These are phyloP conservation scores for Anseranas semipalmata DNA, from an alignment of 2,113 vertebrate species.

Conservation along the genomic window DNA sequence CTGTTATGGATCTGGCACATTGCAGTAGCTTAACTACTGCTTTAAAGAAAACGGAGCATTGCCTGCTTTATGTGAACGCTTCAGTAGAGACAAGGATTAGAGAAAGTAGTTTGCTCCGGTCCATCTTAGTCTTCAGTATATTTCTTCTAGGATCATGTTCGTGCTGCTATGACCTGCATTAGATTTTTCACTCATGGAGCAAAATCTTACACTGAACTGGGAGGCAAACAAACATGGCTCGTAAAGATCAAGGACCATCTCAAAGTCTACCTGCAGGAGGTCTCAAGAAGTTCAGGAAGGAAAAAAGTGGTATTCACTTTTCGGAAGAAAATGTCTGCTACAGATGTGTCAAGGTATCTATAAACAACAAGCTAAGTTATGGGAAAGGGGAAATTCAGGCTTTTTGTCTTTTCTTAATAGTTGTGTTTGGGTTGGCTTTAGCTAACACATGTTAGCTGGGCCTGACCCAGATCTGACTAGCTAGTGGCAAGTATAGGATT, in stretches of 20 bases:
- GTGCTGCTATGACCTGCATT: slow-evolving; percentile 97
- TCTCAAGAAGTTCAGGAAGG: slow-evolving; percentile 81
- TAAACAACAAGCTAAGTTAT: not conserved
- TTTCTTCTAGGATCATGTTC: slow-evolving; percentile 89
- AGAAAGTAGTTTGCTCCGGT: not conserved
- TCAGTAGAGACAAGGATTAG: not conserved
- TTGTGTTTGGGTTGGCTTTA: not conserved
- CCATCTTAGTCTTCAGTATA: not conserved
- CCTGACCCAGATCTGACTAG: not conserved
- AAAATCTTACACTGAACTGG: slow-evolving; percentile 89
- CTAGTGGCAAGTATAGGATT: not conserved
- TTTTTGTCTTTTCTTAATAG: not conserved
- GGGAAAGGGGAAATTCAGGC: not conserved
- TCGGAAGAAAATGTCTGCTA: slow-evolving; percentile 92
- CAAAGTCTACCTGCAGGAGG: slow-evolving; percentile 93
- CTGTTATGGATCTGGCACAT: not conserved
- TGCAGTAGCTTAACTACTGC: not conserved
- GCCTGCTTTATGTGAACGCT: not conserved
- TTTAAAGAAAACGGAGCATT: not conserved
- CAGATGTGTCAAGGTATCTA: slow-evolving; percentile 90
- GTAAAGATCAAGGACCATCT: slow-evolving; percentile 95
- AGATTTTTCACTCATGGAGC: slow-evolving; percentile 92
- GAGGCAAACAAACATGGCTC: slow-evolving; percentile 90
- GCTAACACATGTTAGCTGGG: not conserved
- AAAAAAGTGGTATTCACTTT: slow-evolving; percentile 83